Evolutionary conservation across 2,113 vertebrate genomes (phyloP).

Genomic region (Halichoeres trimaculatus): DNA sequence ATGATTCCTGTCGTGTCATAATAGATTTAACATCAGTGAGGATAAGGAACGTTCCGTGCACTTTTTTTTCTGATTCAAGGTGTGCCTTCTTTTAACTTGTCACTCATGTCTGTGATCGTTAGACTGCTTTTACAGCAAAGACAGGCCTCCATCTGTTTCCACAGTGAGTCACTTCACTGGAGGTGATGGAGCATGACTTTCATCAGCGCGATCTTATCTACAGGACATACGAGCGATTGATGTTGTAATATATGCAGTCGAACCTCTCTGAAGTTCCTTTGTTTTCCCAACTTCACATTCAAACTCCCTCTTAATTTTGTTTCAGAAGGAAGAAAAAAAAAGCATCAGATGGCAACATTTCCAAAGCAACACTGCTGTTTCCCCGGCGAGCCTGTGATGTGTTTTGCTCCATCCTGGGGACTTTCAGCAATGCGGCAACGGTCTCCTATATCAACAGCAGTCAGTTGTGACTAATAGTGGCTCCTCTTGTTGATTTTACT

Average conservation of each 20-base stretch:
- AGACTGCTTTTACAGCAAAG: slow-evolving; percentile 17
- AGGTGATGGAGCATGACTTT: neutral
- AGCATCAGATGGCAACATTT: neutral
- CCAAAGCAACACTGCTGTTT: neutral
- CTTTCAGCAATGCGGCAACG: slow-evolving; percentile 17
- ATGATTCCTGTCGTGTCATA: too few species aligned
- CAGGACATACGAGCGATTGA: neutral
- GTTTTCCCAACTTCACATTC: neutral
- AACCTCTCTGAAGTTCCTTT: neutral
- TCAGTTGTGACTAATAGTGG: slow-evolving; percentile 38
- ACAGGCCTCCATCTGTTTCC: slow-evolving; percentile 28
- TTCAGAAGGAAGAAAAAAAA: slow-evolving; percentile 4
- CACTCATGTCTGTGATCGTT: slow-evolving; percentile 10
- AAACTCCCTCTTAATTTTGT: neutral
- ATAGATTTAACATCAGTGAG: too few species aligned
- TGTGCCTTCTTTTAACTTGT: too few species aligned
- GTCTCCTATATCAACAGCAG: slow-evolving; percentile 22
- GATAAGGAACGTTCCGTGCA: too few species aligned
- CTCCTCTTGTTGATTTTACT: slow-evolving; percentile 40
- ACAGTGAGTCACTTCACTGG: too few species aligned
- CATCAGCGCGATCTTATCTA: slow-evolving; percentile 5
- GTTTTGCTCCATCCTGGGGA: slow-evolving; percentile 24
- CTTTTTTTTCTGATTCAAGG: too few species aligned
- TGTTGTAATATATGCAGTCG: neutral
- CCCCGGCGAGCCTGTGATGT: slow-evolving; percentile 2